phyloP scores from a whole-genome alignment of 2,888 invertebrate genomes.

The Macrostomum cliftonense region DNA sequence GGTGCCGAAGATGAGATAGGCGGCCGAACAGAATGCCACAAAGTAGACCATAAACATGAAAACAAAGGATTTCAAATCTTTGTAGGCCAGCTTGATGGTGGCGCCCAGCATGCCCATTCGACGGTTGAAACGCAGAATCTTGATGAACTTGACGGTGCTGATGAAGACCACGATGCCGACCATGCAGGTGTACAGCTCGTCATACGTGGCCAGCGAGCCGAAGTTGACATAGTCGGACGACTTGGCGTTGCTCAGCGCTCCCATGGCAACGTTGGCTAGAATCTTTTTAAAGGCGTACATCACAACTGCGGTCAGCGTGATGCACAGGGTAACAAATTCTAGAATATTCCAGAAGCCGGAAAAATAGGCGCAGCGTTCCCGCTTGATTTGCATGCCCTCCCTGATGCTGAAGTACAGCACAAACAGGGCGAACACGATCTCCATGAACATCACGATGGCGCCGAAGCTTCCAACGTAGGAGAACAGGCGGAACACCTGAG shows the following conservation, averaged over 20 bases:
- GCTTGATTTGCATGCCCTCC: conserved; percentile 26
- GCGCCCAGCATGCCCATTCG: conserved; percentile 39
- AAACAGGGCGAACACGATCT: conserved; percentile 34
- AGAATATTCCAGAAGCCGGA: conserved; percentile 37
- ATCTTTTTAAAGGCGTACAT: conserved; percentile 36
- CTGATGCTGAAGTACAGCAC: conserved; percentile 36
- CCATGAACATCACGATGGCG: conserved; percentile 31
- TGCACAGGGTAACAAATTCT: conserved; percentile 33
- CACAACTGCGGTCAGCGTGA: conserved; percentile 33
- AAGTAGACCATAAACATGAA: conserved; percentile 38
- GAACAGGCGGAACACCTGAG: conserved; percentile 31
- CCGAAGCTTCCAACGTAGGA: conserved; percentile 38
- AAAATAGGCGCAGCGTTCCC: conserved; percentile 31
- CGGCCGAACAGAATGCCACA: conserved; percentile 30
- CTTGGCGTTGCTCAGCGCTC: conserved; percentile 24
- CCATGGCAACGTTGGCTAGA: conserved; percentile 26
- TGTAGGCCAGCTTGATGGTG: conserved; percentile 34
- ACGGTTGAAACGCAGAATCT: conserved; percentile 41
- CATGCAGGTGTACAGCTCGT: conserved; percentile 39
- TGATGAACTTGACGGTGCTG: conserved; percentile 41
- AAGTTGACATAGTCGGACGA: conserved; percentile 32
- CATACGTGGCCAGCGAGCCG: conserved; percentile 37
- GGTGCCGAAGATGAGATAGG: conserved; percentile 32
- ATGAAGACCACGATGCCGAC: conserved; percentile 40
- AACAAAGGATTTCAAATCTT: conserved; percentile 38